phyloP scores from a whole-genome alignment of 2,113 vertebrate genomes.

The Antechinus flavipes region DNA sequence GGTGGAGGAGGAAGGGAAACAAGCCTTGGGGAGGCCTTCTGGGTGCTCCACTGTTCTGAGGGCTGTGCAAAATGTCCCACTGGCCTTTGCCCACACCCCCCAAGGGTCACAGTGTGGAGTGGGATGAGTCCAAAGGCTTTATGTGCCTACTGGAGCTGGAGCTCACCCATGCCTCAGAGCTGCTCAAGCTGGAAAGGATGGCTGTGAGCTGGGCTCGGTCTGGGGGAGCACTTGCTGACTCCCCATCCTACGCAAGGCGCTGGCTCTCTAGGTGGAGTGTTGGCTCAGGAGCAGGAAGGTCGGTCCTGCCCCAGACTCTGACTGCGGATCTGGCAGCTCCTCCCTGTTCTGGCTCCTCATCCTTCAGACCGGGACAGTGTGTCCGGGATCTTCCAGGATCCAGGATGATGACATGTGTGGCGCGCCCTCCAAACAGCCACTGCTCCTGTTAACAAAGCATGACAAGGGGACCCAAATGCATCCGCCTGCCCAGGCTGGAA shows the following conservation, averaged over 20 bases:
- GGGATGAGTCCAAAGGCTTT: neutral
- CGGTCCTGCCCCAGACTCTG: neutral
- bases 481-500: neutral
- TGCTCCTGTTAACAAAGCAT: neutral
- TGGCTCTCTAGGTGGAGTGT: neutral
- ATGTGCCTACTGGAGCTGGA: neutral
- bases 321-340: neutral
- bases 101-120: neutral
- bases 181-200: neutral
- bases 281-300: neutral
- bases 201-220: neutral
- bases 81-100: neutral
- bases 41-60: neutral
- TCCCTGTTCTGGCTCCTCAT: neutral
- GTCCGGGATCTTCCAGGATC: neutral
- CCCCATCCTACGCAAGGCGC: no score
- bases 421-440: neutral
- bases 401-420: neutral
- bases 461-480: neutral
- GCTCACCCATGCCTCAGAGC: neutral
- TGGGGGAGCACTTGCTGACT: neutral
- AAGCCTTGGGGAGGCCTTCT: neutral
- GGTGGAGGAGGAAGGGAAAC: neutral
- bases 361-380: neutral
- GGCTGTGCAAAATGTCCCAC: neutral